phyloP scores from a whole-genome alignment of 2,113 vertebrate species.

The Notiomystis cincta region DNA sequence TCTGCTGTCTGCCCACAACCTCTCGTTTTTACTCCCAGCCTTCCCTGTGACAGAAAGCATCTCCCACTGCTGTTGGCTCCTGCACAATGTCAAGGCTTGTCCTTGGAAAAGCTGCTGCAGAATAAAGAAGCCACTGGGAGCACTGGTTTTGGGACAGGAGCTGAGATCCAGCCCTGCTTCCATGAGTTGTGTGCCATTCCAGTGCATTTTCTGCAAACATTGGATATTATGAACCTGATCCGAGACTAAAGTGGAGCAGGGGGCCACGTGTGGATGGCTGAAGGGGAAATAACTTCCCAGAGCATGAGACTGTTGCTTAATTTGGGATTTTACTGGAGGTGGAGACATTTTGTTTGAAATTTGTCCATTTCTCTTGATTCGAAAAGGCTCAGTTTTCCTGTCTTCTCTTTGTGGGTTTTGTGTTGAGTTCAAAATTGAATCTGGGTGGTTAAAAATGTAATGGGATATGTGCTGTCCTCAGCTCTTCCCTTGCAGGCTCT shows the following conservation, averaged over 20 bases:
- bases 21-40: background rate
- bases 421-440: background rate
- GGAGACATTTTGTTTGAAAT: background rate
- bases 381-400: background rate
- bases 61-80: background rate
- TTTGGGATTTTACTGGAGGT: conserved; percentile 2
- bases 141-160: background rate
- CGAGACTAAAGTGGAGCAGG: background rate
- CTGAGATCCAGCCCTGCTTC: background rate
- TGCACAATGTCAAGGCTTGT: background rate
- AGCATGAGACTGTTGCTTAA: conserved; percentile 5
- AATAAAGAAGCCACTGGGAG: background rate
- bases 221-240: background rate
- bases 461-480: background rate
- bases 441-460: background rate
- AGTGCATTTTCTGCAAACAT: background rate
- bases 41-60: background rate
- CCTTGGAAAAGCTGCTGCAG: background rate
- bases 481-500: background rate
- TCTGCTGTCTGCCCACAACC: background rate
- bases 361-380: background rate
- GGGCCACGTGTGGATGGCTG: background rate
- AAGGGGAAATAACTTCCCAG: background rate
- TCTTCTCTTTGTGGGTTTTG: background rate
- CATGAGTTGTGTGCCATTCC: background rate